Evolutionary conservation across 2,797 vertebrate genomes (phyloP).

Genomic region (Mus minutoides): DNA sequence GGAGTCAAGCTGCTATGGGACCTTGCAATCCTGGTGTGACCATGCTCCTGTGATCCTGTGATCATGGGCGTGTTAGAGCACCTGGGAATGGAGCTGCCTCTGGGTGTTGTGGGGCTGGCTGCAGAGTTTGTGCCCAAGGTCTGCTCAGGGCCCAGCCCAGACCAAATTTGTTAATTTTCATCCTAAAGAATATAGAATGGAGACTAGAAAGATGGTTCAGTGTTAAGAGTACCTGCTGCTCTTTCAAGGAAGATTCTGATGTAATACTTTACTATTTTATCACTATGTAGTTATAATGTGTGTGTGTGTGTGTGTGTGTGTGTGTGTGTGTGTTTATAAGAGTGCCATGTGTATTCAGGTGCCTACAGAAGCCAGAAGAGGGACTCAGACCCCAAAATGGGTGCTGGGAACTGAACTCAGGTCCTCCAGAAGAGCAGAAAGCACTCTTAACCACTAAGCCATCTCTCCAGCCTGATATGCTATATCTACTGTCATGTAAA

Average conservation of each 20-base stretch:
- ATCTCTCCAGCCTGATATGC: neutral
- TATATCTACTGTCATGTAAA: conserved; percentile 23
- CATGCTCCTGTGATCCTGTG: too few relatives aligned
- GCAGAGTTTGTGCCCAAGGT: too few relatives aligned
- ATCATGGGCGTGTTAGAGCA: too few relatives aligned
- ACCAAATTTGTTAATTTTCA: neutral
- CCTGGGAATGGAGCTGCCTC: too few relatives aligned
- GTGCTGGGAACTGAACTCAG: neutral
- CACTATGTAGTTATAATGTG: neutral
- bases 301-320: neutral
- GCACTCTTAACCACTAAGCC: neutral
- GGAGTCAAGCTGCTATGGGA: too few relatives aligned
- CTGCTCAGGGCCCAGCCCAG: too few relatives aligned
- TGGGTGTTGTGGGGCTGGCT: too few relatives aligned
- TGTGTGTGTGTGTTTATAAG: neutral
- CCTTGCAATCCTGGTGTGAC: too few relatives aligned
- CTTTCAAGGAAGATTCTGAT: neutral
- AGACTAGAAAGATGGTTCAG: neutral
- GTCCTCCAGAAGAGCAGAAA: neutral
- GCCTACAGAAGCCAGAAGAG: neutral
- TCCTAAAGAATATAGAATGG: neutral
- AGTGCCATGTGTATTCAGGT: neutral
- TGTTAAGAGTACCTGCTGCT: neutral
- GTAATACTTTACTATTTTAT: neutral
- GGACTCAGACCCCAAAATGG: neutral